Percentiles rank a stretch among this genome's conserved stretches.
Conservation (phyloP, 2,113 vertebrate genomes). For the Macaca nemestrina region DNA sequence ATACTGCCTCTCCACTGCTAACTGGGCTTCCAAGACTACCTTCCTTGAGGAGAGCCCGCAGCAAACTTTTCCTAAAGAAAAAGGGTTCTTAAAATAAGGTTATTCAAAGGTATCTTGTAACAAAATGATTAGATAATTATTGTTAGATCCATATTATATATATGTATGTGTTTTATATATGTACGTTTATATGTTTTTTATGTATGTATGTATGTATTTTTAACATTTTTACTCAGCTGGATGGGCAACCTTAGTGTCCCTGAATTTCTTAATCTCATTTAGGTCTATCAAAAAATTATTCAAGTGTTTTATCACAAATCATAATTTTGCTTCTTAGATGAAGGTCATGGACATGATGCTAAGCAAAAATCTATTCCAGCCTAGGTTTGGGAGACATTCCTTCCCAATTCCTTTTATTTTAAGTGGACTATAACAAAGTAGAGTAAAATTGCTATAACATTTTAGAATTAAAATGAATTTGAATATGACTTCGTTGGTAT, state of each 20-base stretch:
- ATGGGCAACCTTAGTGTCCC: neutral
- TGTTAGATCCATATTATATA: neutral
- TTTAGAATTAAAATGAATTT: conserved; percentile 2
- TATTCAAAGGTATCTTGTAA: neutral
- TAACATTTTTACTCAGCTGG: neutral
- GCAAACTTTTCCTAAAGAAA: neutral
- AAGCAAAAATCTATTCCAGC: neutral
- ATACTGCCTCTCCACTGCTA: too few relatives aligned
- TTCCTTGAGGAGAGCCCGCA: neutral
- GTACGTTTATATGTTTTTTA: neutral
- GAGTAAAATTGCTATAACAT: neutral
- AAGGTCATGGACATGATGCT: neutral
- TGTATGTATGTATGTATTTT: neutral
- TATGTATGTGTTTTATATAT: neutral
- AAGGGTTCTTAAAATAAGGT: neutral
- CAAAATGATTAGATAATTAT: neutral
- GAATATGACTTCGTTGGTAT: neutral
- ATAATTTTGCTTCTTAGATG: neutral
- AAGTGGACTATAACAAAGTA: neutral
- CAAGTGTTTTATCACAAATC: neutral
- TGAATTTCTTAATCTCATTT: conserved; percentile 31
- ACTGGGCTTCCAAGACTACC: too few relatives aligned
- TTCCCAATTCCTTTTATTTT: neutral
- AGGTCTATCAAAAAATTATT: neutral
- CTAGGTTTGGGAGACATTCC: neutral